Evolutionary conservation across 53 echinoderm and acorn worm species (phyloP).

Genomic region (Stichopus horrens): DNA sequence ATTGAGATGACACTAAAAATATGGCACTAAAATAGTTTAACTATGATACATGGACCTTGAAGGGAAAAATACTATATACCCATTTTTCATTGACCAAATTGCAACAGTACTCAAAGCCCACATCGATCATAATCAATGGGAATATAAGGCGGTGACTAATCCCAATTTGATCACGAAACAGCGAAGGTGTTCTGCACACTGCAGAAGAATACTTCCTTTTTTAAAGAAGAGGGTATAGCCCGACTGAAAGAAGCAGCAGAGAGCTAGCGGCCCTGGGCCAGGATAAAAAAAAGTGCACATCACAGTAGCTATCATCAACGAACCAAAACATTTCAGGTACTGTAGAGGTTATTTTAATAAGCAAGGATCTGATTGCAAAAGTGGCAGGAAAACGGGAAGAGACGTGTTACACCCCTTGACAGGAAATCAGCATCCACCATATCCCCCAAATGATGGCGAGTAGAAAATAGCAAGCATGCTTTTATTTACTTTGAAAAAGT

Average conservation of each 20-base stretch:
- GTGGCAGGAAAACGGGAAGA: background rate
- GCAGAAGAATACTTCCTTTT: slow-evolving; percentile 34
- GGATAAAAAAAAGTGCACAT: background rate
- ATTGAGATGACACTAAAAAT: slow-evolving; percentile 45
- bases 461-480: background rate
- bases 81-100: slow-evolving; percentile 36
- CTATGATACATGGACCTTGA: slow-evolving; percentile 21
- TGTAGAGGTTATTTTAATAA: background rate
- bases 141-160: slow-evolving; percentile 29
- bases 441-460: background rate
- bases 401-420: background rate
- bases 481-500: background rate
- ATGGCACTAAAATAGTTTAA: slow-evolving; percentile 36
- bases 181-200: slow-evolving; percentile 11
- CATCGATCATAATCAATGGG: slow-evolving; percentile 15
- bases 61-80: background rate
- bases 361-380: background rate
- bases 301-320: background rate
- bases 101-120: slow-evolving; percentile 32
- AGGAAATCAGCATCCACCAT: background rate
- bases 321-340: too few species aligned
- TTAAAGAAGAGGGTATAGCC: background rate
- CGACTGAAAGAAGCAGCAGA: background rate
- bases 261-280: slow-evolving; percentile 1
- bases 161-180: slow-evolving; percentile 44